phyloP scores from a whole-genome alignment of 2,888 invertebrate genomes.

The Lamellibrachia satsuma region DNA sequence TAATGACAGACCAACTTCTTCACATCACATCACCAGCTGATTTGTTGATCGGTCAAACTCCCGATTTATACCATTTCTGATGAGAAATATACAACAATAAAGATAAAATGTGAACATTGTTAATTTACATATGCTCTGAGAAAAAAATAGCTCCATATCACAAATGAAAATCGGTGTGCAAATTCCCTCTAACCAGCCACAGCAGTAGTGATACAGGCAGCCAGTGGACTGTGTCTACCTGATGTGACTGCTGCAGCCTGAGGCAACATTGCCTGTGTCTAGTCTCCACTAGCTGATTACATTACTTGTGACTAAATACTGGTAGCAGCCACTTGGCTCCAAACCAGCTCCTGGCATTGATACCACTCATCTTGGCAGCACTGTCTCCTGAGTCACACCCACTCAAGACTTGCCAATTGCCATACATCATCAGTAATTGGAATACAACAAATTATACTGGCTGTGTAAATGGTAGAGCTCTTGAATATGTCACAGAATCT shows the following conservation, averaged over 20 bases:
- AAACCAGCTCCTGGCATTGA: neutral
- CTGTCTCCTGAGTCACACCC: neutral
- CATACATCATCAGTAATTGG: neutral
- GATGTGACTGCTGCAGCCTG: neutral
- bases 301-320: conserved; percentile 4
- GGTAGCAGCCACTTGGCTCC: neutral
- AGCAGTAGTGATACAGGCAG: neutral
- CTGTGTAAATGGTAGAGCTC: neutral
- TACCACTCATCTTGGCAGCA: neutral
- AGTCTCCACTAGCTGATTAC: neutral
- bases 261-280: neutral
- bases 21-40: too few relatives aligned
- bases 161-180: too few relatives aligned
- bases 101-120: too few relatives aligned
- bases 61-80: too few relatives aligned
- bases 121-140: too few relatives aligned
- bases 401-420: neutral
- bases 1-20: too few relatives aligned
- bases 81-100: too few relatives aligned
- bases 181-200: neutral
- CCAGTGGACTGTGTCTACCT: neutral
- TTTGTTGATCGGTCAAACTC: too few relatives aligned
- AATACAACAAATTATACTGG: neutral
- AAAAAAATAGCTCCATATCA: too few relatives aligned
- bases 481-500: neutral